Percentiles rank a stretch among this genome's conserved stretches.
These are phyloP conservation scores for Sebastes iracundus DNA, from an alignment of 2,797 vertebrate genomes.

Conservation along the genomic window DNA sequence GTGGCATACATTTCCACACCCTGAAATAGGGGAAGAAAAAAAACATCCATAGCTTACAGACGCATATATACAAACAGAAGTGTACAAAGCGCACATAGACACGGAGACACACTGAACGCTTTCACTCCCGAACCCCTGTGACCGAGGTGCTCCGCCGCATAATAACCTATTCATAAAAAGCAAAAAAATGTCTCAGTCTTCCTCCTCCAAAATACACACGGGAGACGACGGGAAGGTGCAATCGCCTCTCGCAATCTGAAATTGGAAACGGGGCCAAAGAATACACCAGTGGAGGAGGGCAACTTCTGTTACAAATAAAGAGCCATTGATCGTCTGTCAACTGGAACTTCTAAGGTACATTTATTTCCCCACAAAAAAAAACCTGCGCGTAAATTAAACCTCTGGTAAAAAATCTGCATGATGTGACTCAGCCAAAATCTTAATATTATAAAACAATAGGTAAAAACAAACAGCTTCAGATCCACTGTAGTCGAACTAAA, in stretches of 20 bases:
- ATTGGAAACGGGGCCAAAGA: constrained; percentile 66
- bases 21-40: constrained; percentile 22
- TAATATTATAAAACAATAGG: background rate
- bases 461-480: background rate
- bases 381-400: background rate
- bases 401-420: background rate
- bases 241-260: constrained; percentile 66
- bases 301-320: constrained; percentile 24
- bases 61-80: constrained; percentile 60
- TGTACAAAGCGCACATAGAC: constrained; percentile 76
- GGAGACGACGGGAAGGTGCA: constrained; percentile 64
- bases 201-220: constrained; percentile 75
- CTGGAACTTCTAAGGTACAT: background rate
- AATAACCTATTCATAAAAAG: constrained; percentile 81
- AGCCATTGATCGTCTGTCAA: constrained; percentile 12
- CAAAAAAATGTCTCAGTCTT: constrained; percentile 74
- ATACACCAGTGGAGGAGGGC: constrained; percentile 18
- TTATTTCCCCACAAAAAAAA: background rate
- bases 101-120: constrained; percentile 78
- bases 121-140: constrained; percentile 63
- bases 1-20: constrained; percentile 56
- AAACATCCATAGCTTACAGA: constrained; percentile 61
- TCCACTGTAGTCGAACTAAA: background rate
- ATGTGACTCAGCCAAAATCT: background rate
- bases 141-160: constrained; percentile 61